Evolutionary conservation across 2,797 vertebrate genomes (phyloP), one percentile per base, ranked within the genome.

Genomic region (Lateolabrax maculatus): DNA sequence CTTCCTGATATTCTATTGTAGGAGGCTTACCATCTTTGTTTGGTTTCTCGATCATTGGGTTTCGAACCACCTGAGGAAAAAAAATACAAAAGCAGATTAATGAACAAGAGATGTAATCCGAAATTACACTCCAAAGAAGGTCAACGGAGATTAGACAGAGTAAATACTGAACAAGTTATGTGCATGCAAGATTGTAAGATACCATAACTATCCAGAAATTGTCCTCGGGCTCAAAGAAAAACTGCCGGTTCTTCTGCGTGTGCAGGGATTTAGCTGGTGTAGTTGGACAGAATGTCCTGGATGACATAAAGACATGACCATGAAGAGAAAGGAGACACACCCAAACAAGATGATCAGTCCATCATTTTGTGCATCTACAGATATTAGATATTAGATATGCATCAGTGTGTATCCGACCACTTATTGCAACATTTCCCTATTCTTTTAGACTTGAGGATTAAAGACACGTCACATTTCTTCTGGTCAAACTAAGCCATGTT

Each of bases 191-290:
- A 10, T 4, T 72, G 41, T 53, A 19, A 58, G 1, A 70, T 98
- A 99, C 98, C 98, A 99, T 99, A 81, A 99, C 97, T 87, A 99
- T 99, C 98, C 98, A 99, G 94, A 98, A 99, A 88, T 95, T 96
- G 79, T 98, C 97, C 91, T 99, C 98, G 0, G 98, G 95, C 83
- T 99, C 98, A 69, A 97, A 96, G 95, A 99, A 99, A 93, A 99
- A 99, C 76, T 99, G 98, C 21, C 98, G 96, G 2, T 99, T 99
- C 92, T 99, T 99, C 95, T 99, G 98, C 0, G 98, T 99, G 85
- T 99, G 98, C 49, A 99, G 94, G 21, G 98, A 99, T 93, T 99
- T 98, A 29, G 98, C 98, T 89, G 98, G 98, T 93, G 99, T 99
- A 78, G 96, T 97, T 79, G 98, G 97, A 92, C 97, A 99, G 87